These are phyloP conservation scores for Eptatretus atami DNA, from an alignment of 2,797 vertebrate species.

Conservation along the genomic window DNA sequence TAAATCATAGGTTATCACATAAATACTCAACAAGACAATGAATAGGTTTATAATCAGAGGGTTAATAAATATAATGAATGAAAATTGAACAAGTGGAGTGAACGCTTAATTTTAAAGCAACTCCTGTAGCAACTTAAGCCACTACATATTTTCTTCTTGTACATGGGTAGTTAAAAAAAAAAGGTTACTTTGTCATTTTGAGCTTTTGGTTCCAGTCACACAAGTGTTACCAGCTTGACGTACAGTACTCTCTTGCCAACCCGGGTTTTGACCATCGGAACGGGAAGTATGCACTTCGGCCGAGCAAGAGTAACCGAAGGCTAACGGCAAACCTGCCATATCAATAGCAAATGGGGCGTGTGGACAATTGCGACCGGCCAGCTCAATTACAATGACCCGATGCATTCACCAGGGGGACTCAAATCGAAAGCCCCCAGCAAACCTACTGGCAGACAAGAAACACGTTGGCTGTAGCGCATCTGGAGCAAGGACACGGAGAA, in stretches of 20 bases:
- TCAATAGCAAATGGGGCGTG: conserved; percentile 97
- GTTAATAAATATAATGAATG: no score
- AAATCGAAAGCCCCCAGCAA: conserved; percentile 76
- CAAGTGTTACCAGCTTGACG: conserved; percentile 74
- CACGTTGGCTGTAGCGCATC: conserved; percentile 78
- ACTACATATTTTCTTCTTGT: neutral
- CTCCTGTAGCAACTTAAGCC: no score
- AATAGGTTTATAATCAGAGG: no score
- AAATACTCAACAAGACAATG: no score
- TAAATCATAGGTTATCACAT: no score
- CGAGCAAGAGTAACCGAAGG: conserved; percentile 64
- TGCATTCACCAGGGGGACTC: conserved; percentile 69
- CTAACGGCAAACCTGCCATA: conserved; percentile 91
- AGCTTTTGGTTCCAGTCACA: conserved; percentile 91
- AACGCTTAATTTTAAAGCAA: no score
- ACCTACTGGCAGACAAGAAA: conserved; percentile 86
- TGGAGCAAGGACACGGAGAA: no score
- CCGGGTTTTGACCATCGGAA: conserved; percentile 75
- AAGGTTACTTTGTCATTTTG: conserved; percentile 88
- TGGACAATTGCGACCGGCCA: conserved; percentile 94
- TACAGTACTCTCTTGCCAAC: conserved; percentile 89
- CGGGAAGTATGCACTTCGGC: conserved; percentile 87
- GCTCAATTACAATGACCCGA: conserved; percentile 81
- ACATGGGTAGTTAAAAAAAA: neutral
- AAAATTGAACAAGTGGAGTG: no score